Conservation (phyloP, 2,113 vertebrate species). For the Calypte anna region DNA sequence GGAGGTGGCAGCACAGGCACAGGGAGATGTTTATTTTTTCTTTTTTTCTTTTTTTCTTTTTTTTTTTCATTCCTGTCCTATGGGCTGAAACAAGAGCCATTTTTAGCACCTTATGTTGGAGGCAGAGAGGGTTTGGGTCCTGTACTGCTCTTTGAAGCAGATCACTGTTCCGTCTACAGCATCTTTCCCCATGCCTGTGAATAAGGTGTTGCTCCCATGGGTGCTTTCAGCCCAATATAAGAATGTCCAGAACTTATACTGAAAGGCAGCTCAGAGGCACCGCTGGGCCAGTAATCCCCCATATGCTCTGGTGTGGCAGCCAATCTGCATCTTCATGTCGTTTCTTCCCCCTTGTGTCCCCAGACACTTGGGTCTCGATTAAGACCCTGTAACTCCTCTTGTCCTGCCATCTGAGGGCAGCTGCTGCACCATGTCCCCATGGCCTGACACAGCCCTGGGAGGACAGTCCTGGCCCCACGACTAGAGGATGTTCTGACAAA, state of each 20-base stretch:
- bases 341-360: neutral
- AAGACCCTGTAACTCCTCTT: neutral
- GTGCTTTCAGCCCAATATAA: neutral
- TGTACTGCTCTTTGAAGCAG: neutral
- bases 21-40: neutral
- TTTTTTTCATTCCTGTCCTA: neutral
- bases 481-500: neutral
- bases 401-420: neutral
- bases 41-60: neutral
- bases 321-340: neutral
- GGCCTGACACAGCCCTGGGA: neutral
- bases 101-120: neutral
- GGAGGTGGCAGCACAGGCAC: slow-evolving; percentile 52
- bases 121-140: neutral
- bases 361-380: rapidly evolving
- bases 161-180: neutral
- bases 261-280: neutral
- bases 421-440: rapidly evolving
- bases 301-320: rapidly evolving
- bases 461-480: rapidly evolving
- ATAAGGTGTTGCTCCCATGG: neutral
- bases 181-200: neutral
- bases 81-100: neutral
- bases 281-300: neutral
- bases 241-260: neutral